Conservation (phyloP, 1,140 invertebrate genomes). For the Neomicropteryx cornuta region DNA sequence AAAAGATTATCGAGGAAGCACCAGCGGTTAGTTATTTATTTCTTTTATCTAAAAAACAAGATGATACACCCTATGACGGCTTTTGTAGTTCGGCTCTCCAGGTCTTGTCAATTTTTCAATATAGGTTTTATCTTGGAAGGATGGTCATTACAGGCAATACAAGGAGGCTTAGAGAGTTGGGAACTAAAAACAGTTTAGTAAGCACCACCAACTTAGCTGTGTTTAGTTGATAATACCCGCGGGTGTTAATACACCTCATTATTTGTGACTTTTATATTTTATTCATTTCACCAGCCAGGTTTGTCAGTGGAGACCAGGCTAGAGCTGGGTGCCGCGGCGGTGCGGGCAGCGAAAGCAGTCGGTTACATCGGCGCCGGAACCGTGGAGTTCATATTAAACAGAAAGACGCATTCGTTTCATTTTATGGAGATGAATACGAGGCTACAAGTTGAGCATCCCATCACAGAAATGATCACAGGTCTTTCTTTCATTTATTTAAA, state of each 20-base stretch:
- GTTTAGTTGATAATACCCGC: no score
- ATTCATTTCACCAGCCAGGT: conserved; percentile 52
- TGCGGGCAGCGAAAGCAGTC: conserved; percentile 85
- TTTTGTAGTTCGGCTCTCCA: no score
- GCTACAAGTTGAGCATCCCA: conserved; percentile 91
- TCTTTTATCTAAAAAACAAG: neutral
- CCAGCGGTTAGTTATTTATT: conserved; percentile 56
- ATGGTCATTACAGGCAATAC: no score
- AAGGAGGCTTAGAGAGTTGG: no score
- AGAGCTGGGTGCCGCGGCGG: conserved; percentile 80
- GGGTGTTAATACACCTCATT: no score
- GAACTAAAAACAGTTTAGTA: no score
- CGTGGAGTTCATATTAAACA: conserved; percentile 90
- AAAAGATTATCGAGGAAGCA: conserved; percentile 98
- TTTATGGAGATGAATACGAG: conserved; percentile 99
- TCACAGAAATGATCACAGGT: conserved; percentile 95
- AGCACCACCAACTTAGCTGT: no score
- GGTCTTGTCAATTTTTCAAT: no score
- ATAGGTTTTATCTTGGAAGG: no score
- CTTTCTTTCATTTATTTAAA: conserved; percentile 11
- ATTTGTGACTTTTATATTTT: conserved; percentile 3
- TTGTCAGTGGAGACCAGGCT: conserved; percentile 63
- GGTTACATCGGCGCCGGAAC: conserved; percentile 94
- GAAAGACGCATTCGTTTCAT: conserved; percentile 74
- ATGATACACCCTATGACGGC: neutral